Evolutionary conservation across 23 tunicate genomes (phyloP).

Genomic region (Ciona savignyi): DNA sequence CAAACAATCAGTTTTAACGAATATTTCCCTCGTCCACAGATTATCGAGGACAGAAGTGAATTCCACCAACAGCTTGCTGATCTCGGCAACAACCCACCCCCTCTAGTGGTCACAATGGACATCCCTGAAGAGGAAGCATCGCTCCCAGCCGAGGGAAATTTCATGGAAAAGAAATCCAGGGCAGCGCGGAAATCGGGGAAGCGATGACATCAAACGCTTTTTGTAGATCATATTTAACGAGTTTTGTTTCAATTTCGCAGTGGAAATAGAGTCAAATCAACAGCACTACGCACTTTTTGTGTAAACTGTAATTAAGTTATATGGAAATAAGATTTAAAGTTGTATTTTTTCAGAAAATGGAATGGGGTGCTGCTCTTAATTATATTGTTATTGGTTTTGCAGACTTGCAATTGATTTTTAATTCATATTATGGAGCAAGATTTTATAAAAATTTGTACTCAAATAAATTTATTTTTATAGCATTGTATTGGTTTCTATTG

Average conservation of each 20-base stretch:
- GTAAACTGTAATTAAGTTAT: not conserved
- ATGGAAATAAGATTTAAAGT: not conserved
- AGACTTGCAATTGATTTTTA: no score
- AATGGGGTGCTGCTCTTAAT: no score
- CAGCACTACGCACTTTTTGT: no score
- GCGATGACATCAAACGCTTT: not conserved
- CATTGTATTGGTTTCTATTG: no score
- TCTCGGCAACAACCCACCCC: conserved; percentile 41
- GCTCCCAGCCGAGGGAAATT: not conserved
- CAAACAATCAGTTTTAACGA: no score
- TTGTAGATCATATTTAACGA: not conserved
- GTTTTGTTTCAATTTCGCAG: not conserved
- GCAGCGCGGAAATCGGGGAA: not conserved
- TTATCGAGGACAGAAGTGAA: conserved; percentile 68
- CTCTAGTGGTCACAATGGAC: conserved; percentile 11
- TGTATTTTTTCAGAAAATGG: no score
- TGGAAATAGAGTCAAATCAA: no score
- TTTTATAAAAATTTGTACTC: no score
- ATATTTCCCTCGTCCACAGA: no score
- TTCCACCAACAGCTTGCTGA: conserved; percentile 66
- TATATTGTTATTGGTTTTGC: no score
- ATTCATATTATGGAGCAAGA: no score
- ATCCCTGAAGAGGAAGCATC: not conserved
- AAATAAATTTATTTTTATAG: no score
- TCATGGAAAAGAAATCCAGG: not conserved